phyloP scores from a whole-genome alignment of 2,113 vertebrate genomes.

The Festucalex cinctus region DNA sequence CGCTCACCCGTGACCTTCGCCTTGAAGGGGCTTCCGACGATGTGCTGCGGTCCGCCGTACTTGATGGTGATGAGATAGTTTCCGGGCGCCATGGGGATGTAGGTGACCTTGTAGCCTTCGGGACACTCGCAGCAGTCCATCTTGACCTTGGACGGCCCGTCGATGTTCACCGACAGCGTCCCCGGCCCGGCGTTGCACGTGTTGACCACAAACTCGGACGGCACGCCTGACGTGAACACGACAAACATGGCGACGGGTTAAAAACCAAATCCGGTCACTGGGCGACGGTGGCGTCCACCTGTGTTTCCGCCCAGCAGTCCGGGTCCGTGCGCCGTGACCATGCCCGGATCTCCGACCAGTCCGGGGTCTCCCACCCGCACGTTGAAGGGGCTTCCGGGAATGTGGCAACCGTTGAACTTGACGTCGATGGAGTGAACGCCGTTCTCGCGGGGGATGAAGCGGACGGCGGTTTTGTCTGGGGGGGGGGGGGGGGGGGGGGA shows the following conservation, averaged over 20 bases:
- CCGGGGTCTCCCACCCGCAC: constrained; percentile 91
- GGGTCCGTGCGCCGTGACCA: constrained; percentile 87
- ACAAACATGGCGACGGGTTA: not conserved
- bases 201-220: constrained; percentile 88
- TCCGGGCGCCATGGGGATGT: constrained; percentile 95
- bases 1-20: constrained; percentile 88
- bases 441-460: constrained; percentile 93
- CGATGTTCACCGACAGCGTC: constrained; percentile 88
- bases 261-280: not conserved
- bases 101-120: constrained; percentile 89
- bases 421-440: constrained; percentile 93
- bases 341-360: constrained; percentile 86
- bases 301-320: constrained; percentile 90
- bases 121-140: constrained; percentile 90
- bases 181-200: constrained; percentile 87
- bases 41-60: constrained; percentile 93
- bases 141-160: constrained; percentile 95
- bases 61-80: constrained; percentile 98
- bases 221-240: constrained; percentile 71
- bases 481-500: not conserved
- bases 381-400: constrained; percentile 94
- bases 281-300: constrained; percentile 64
- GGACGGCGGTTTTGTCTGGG: constrained; percentile 86
- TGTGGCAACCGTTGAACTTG: constrained; percentile 91
- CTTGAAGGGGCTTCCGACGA: constrained; percentile 96